Evolutionary conservation across 2,888 invertebrate species (phyloP).

Genomic region (Campaea margaritaria): DNA sequence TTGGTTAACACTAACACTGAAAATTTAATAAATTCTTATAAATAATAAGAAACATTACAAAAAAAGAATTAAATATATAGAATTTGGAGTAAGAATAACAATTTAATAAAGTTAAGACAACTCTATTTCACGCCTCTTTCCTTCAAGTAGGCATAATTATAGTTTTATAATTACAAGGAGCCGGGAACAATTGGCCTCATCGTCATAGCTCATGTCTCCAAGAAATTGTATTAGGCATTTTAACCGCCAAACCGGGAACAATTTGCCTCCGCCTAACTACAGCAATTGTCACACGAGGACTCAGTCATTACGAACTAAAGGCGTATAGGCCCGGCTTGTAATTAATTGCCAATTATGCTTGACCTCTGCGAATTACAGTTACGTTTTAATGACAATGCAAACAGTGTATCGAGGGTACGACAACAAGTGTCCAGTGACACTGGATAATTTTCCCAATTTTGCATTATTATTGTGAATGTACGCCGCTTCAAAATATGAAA

Average conservation of each 20-base stretch:
- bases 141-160: too few species aligned
- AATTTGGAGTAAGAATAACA: too few species aligned
- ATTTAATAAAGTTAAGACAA: too few species aligned
- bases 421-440: background rate
- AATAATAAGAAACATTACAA: too few species aligned
- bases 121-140: too few species aligned
- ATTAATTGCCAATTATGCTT: slow-evolving; percentile 65
- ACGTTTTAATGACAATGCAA: slow-evolving; percentile 26
- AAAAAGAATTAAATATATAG: too few species aligned
- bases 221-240: background rate
- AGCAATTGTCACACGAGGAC: slow-evolving; percentile 53
- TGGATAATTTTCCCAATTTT: background rate
- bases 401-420: slow-evolving; percentile 7
- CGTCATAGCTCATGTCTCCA: background rate
- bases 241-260: background rate
- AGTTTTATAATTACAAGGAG: too few species aligned
- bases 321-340: slow-evolving; percentile 49
- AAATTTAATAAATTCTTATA: too few species aligned
- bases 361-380: slow-evolving; percentile 52
- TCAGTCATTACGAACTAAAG: slow-evolving; percentile 60
- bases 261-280: slow-evolving; percentile 41
- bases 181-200: too few species aligned
- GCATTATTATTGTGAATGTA: too few species aligned
- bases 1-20: too few species aligned
- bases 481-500: too few species aligned